These are phyloP conservation scores for Coronaproctus castanopsis DNA, from an alignment of 2,888 invertebrate genomes.

Conservation along the genomic window DNA sequence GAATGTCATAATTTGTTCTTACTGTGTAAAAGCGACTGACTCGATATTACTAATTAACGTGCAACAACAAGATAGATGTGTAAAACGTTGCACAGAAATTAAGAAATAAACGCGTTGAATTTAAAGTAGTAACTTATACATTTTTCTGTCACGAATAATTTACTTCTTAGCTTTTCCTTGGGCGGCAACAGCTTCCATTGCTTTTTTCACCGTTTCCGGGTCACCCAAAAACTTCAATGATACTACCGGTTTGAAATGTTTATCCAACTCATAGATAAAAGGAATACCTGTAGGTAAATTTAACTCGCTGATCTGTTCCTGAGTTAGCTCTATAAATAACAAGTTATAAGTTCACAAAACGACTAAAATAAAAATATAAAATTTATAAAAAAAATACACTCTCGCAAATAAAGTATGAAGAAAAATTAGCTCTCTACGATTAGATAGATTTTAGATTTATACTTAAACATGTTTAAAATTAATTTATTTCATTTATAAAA, in stretches of 20 bases:
- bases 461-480: too few relatives aligned
- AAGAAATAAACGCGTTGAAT: too few relatives aligned
- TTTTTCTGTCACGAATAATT: too few relatives aligned
- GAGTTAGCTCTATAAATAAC: constrained; percentile 29
- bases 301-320: constrained; percentile 36
- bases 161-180: constrained; percentile 36
- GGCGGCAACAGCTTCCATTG: constrained; percentile 38
- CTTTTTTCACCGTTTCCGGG: constrained; percentile 38
- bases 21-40: too few relatives aligned
- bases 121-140: too few relatives aligned
- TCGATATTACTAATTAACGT: too few relatives aligned
- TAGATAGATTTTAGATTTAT: background rate
- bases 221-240: constrained; percentile 41
- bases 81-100: too few relatives aligned
- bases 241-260: constrained; percentile 34
- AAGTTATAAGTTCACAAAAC: too few relatives aligned
- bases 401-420: background rate
- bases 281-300: constrained; percentile 44
- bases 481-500: too few relatives aligned
- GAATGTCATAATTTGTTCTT: too few relatives aligned
- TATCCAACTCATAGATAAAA: constrained; percentile 38
- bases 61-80: too few relatives aligned
- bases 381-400: background rate
- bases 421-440: background rate
- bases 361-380: constrained; percentile 2